A percentile compares a stretch with the other conserved stretches of the same genome.
phyloP scores from a whole-genome alignment of 2,888 invertebrate species.

The Eremobia ochroleuca region DNA sequence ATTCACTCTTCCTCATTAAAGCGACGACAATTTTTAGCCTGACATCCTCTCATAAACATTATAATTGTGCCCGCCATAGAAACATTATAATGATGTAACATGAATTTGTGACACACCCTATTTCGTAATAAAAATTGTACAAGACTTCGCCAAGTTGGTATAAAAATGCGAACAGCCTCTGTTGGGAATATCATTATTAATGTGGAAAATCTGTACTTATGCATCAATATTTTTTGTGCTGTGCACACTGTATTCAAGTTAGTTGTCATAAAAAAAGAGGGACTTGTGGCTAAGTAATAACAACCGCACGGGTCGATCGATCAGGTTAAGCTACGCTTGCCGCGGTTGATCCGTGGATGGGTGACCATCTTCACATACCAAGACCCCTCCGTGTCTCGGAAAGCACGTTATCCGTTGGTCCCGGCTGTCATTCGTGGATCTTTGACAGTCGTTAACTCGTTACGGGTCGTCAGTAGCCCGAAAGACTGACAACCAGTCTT shows the following conservation, averaged over 20 bases:
- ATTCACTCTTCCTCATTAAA: constrained; percentile 90
- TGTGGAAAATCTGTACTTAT: constrained; percentile 19
- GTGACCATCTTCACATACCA: no score
- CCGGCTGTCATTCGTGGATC: no score
- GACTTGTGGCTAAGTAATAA: no score
- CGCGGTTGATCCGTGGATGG: no score
- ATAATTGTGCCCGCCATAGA: constrained; percentile 78
- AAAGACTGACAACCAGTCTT: no score
- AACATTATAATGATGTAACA: constrained; percentile 73
- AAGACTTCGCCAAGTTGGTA: constrained; percentile 53
- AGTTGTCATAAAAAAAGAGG: neutral
- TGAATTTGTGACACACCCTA: constrained; percentile 66
- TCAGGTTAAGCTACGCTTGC: no score
- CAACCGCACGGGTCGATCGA: no score
- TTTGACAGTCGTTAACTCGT: no score
- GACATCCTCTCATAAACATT: constrained; percentile 85
- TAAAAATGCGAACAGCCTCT: constrained; percentile 53
- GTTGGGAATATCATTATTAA: constrained; percentile 32
- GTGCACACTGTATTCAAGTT: neutral
- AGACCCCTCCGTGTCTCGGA: no score
- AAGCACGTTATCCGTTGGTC: no score
- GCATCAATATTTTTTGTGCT: neutral
- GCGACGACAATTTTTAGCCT: constrained; percentile 81
- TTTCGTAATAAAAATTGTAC: constrained; percentile 59
- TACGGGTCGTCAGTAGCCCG: no score